phyloP scores from a whole-genome alignment of 2,113 vertebrate species.

The Silurus asotus region DNA sequence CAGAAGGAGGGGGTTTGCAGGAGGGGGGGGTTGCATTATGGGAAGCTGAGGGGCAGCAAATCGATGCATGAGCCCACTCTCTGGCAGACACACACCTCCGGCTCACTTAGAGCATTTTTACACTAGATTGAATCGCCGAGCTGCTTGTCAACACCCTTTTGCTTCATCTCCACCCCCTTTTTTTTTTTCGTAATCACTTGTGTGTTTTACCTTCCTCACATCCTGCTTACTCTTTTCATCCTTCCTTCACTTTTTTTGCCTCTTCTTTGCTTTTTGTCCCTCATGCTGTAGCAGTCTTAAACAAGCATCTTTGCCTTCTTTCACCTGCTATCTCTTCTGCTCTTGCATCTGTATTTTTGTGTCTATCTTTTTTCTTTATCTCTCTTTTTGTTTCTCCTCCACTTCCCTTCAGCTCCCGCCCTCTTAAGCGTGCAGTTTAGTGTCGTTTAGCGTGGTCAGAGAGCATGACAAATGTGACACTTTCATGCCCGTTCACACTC shows the following conservation, averaged over 20 bases:
- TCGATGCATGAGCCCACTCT: slow-evolving; percentile 65
- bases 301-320: slow-evolving; percentile 25
- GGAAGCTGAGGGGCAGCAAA: slow-evolving; percentile 44
- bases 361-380: slow-evolving; percentile 24
- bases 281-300: slow-evolving; percentile 20
- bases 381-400: slow-evolving; percentile 10
- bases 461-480: slow-evolving; percentile 78
- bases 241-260: not conserved
- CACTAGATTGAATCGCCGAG: slow-evolving; percentile 68
- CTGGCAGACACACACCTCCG: slow-evolving; percentile 62
- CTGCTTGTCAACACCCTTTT: slow-evolving; percentile 55
- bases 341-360: slow-evolving; percentile 28
- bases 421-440: slow-evolving; percentile 76
- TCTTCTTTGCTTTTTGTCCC: slow-evolving; percentile 7
- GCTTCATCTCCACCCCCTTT: not conserved
- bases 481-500: slow-evolving; percentile 74
- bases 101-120: slow-evolving; percentile 70
- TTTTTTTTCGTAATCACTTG: not conserved
- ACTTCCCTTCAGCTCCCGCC: slow-evolving; percentile 59
- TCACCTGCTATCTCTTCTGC: slow-evolving; percentile 21
- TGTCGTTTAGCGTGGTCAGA: slow-evolving; percentile 75
- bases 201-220: slow-evolving; percentile 36
- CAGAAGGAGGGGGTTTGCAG: not conserved
- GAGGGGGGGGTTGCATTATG: slow-evolving; percentile 22
- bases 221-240: slow-evolving; percentile 2